Evolutionary conservation across 2,888 invertebrate genomes (phyloP).

Genomic region (Orthonevra nobilis): DNA sequence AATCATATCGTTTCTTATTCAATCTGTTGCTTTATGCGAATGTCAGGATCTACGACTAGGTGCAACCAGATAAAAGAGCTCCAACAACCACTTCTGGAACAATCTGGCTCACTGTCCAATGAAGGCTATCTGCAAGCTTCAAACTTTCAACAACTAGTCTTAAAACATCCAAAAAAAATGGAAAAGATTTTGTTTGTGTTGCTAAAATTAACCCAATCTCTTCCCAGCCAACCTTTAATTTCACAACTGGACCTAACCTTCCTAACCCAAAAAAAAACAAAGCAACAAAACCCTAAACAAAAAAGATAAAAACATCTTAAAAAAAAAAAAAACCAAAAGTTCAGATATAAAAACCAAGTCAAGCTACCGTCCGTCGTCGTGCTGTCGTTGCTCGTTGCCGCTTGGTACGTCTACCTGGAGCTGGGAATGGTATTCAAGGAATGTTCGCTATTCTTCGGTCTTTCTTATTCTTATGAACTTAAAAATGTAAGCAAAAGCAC

Average conservation of each 20-base stretch:
- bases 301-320: too few species aligned
- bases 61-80: too few species aligned
- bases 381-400: too few species aligned
- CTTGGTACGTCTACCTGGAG: conserved; percentile 55
- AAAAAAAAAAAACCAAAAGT: conserved; percentile 3
- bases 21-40: too few species aligned
- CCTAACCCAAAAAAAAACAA: conserved; percentile 9
- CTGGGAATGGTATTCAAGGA: conserved; percentile 64
- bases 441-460: conserved; percentile 65
- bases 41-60: too few species aligned
- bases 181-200: too few species aligned
- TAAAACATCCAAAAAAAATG: too few species aligned
- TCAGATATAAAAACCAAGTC: conserved; percentile 41
- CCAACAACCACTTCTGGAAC: too few species aligned
- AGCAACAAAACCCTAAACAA: not conserved
- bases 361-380: conserved; percentile 39
- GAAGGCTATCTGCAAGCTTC: too few species aligned
- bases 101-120: too few species aligned
- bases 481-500: conserved; percentile 66
- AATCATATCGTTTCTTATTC: too few species aligned
- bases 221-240: conserved; percentile 26
- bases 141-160: too few species aligned
- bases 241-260: conserved; percentile 31
- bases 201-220: conserved; percentile 14
- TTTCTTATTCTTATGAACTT: conserved; percentile 67